Base-by-base conservation (phyloP, 1,140 invertebrate genomes). In the Penaeus japonicus region DNA sequence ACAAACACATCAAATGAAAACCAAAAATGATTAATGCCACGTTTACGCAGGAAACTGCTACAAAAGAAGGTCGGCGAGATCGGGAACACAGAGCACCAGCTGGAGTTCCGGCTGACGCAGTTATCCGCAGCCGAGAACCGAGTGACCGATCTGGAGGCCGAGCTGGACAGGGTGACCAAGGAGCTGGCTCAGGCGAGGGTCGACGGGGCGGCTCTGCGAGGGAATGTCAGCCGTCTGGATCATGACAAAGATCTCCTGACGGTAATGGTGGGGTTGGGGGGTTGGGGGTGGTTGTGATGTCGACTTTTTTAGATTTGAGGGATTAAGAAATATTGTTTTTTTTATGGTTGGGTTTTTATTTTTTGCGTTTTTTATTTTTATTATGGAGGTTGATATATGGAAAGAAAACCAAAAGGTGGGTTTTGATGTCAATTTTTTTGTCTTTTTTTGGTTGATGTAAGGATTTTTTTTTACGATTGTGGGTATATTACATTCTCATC, bases 221-320 rank as follows among this genome's bases (percentile, higher is more conserved):
- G 22, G 24, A 80, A 35, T 15, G 73, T 85, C 24, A 62, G 80
- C 47, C 75, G 87, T 4, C 59, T 90, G 17, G 84, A 85, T 47
- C 85, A 90, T 55, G 89, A 90, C 32, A 84, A 90, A n/a, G 85
- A 88, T 30, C 82, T 79, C 10, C 75, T 87, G 30, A 87, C 53
- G 77, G 89, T 90, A 79, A 84, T 77, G 73, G 15, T 12, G 10
- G n/a, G 5, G n/a, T 35, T 27, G 22, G 85, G 70, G n/a, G 24
- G 22, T 78, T 18, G 85, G 70, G n/a, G 24, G 22, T 78, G 47
- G 57, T 30, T 24, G 15, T 20, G 24, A 12, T 54, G 20, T 35
- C 59, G 7, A 47, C 57, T 57, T 15, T 24, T 2, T 3, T 24
- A n/a, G 2, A 0, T 22, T 4, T 17, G 17, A n/a, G 3, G 27